Percentiles rank a stretch among this genome's conserved stretches.
Evolutionary conservation across 2,113 vertebrate genomes (phyloP).

Genomic region (Gadus macrocephalus): DNA sequence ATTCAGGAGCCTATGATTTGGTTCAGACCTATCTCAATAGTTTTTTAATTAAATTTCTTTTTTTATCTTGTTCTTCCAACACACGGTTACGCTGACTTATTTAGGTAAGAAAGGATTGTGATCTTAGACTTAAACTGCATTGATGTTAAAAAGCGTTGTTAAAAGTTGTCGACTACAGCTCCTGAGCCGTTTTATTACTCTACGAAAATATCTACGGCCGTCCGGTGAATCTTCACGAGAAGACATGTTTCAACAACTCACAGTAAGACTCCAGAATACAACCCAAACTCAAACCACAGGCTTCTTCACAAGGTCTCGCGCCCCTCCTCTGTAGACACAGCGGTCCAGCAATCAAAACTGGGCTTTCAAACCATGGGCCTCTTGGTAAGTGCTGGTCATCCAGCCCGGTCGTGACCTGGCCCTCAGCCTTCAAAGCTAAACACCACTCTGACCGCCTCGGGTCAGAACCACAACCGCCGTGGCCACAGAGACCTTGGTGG

Average conservation of each 20-base stretch:
- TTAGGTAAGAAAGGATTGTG: slow-evolving; percentile 10
- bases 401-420: slow-evolving; percentile 43
- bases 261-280: background rate
- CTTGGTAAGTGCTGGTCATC: slow-evolving; percentile 31
- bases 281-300: background rate
- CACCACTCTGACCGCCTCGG: slow-evolving; percentile 52
- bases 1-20: slow-evolving; percentile 7
- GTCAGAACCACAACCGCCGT: slow-evolving; percentile 47
- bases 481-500: slow-evolving; percentile 48
- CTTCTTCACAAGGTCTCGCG: background rate
- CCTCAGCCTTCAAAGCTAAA: slow-evolving; percentile 46
- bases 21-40: slow-evolving; percentile 52
- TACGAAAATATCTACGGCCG: no score
- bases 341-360: slow-evolving; percentile 22
- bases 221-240: background rate
- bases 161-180: background rate
- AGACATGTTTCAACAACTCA: background rate
- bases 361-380: slow-evolving; percentile 25
- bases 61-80: slow-evolving; percentile 44
- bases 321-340: background rate
- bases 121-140: background rate
- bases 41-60: slow-evolving; percentile 48
- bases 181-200: background rate
- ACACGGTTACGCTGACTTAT: slow-evolving; percentile 34
- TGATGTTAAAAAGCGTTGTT: slow-evolving; percentile 4